Conservation (phyloP, 2,113 vertebrate species). For the Channa argus region DNA sequence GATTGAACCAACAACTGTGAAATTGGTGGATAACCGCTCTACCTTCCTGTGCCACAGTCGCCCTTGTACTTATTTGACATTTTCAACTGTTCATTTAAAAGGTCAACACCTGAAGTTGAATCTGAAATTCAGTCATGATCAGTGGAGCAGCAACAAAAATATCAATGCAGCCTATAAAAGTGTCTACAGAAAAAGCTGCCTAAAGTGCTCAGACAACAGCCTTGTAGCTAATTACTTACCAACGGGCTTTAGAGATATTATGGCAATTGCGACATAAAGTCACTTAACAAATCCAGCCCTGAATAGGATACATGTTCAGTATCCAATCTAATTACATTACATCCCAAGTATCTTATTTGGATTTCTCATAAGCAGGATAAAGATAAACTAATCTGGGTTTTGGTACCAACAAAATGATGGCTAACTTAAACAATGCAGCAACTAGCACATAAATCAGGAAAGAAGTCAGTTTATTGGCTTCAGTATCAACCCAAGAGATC, state of each 20-base stretch:
- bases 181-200: neutral
- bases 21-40: too few relatives aligned
- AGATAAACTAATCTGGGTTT: slow-evolving; percentile 36
- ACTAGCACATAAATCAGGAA: neutral
- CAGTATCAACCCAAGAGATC: too few relatives aligned
- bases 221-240: slow-evolving; percentile 21
- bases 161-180: neutral
- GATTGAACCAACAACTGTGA: too few relatives aligned
- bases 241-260: slow-evolving; percentile 19
- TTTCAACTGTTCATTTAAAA: too few relatives aligned
- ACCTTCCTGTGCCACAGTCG: too few relatives aligned
- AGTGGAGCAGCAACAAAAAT: neutral
- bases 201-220: neutral
- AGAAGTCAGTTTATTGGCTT: too few relatives aligned
- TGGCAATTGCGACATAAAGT: slow-evolving; percentile 10
- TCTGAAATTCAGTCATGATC: neutral
- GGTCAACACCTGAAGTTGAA: too few relatives aligned
- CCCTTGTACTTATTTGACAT: too few relatives aligned
- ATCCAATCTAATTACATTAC: slow-evolving; percentile 51
- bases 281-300: slow-evolving; percentile 40
- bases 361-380: slow-evolving; percentile 54
- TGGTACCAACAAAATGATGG: slow-evolving; percentile 30
- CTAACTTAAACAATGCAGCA: slow-evolving; percentile 4
- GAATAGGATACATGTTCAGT: slow-evolving; percentile 40
- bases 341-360: slow-evolving; percentile 27